Evolutionary conservation across 30 jellyfish, hydroid and myxozoan species (phyloP).

Genomic region (Rhopilema esculentum): DNA sequence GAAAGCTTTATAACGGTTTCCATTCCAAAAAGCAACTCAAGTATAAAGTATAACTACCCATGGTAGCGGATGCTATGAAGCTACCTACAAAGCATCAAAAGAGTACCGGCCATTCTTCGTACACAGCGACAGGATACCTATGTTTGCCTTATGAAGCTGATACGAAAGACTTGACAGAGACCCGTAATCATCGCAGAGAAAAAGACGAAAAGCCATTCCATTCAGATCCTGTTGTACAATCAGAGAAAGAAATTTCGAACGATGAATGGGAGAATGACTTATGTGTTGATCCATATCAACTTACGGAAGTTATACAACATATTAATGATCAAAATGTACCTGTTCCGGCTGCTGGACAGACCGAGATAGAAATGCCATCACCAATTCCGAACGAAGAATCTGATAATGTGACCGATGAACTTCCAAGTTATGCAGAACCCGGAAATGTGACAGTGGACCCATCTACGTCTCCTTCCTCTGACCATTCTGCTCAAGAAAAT

Average conservation of each 20-base stretch:
- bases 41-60: too few species aligned
- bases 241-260: slow-evolving; percentile 4
- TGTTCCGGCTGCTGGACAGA: neutral
- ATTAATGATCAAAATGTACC: slow-evolving; percentile 7
- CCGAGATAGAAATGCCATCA: slow-evolving; percentile 11
- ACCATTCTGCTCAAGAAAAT: neutral
- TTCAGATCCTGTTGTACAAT: neutral
- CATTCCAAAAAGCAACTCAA: too few species aligned
- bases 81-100: too few species aligned
- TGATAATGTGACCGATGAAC: slow-evolving; percentile 12
- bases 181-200: neutral
- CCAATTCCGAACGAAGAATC: neutral
- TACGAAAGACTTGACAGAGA: neutral
- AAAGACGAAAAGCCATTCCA: neutral
- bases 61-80: too few species aligned
- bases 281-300: neutral
- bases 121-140: too few species aligned
- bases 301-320: neutral
- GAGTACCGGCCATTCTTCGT: too few species aligned
- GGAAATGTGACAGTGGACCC: neutral
- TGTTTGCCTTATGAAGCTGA: neutral
- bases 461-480: slow-evolving; percentile 23
- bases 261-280: neutral
- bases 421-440: neutral
- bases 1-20: too few species aligned